Conservation (phyloP, 2,113 vertebrate genomes). For the Cricetomys ansorgei region DNA sequence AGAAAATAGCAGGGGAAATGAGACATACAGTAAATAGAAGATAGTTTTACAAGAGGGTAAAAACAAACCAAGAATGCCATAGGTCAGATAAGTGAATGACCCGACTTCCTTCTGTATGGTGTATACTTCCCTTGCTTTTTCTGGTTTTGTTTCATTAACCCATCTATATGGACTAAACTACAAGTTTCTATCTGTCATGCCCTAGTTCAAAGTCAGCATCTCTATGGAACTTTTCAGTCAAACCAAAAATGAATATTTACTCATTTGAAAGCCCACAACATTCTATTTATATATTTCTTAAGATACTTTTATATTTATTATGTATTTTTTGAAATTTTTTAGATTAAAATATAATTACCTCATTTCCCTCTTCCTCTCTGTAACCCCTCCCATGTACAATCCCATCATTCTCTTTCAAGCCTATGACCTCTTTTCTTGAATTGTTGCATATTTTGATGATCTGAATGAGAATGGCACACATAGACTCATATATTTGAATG, state of each 20-base stretch:
- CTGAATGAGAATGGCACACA: background rate
- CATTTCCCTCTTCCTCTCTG: background rate
- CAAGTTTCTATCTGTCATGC: background rate
- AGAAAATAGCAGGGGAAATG: background rate
- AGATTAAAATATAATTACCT: background rate
- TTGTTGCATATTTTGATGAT: background rate
- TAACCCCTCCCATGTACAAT: background rate
- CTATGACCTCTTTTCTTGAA: background rate
- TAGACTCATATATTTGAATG: background rate
- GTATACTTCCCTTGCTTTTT: background rate
- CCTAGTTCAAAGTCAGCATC: background rate
- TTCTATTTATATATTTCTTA: background rate
- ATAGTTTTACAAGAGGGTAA: background rate
- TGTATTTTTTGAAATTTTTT: background rate
- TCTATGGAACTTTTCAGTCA: conserved; percentile 6
- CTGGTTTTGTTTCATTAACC: background rate
- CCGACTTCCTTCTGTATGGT: background rate
- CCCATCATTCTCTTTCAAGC: background rate
- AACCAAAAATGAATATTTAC: background rate
- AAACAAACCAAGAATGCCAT: background rate
- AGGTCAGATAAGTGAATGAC: background rate
- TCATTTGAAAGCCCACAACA: background rate
- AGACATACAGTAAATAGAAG: background rate
- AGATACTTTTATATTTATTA: background rate
- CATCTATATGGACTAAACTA: background rate